Conservation (phyloP, 2,888 invertebrate species). For the Eupelmus urozonus region DNA sequence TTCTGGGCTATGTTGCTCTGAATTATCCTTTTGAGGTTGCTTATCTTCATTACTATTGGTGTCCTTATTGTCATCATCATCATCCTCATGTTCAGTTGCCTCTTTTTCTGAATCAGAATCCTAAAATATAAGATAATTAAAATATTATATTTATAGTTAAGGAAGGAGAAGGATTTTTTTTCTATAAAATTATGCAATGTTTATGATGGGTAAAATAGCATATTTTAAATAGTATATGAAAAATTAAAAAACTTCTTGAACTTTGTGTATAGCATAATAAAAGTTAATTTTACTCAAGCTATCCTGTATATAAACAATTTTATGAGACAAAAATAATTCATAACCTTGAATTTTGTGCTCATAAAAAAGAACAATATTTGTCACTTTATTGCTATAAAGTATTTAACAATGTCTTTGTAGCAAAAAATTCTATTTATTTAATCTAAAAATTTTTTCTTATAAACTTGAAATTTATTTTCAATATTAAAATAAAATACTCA, state of each 20-base stretch:
- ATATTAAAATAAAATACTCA: constrained; percentile 71
- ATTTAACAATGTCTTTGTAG: constrained; percentile 4
- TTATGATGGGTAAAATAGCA: too few relatives aligned
- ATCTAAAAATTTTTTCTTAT: constrained; percentile 3
- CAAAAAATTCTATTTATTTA: too few relatives aligned
- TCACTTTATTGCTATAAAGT: not conserved
- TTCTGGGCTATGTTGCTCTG: constrained; percentile 68
- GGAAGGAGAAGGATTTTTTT: too few relatives aligned
- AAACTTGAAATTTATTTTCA: not conserved
- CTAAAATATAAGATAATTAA: constrained; percentile 64
- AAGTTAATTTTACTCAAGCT: too few relatives aligned
- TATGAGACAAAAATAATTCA: too few relatives aligned
- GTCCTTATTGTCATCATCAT: constrained; percentile 64
- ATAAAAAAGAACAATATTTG: not conserved
- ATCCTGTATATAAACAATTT: too few relatives aligned
- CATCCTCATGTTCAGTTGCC: constrained; percentile 70
- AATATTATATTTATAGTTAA: too few relatives aligned
- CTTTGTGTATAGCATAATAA: too few relatives aligned
- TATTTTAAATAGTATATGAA: too few relatives aligned
- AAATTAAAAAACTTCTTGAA: too few relatives aligned
- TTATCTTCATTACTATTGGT: constrained; percentile 45
- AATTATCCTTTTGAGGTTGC: constrained; percentile 28
- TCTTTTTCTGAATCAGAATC: constrained; percentile 78
- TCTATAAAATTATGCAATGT: too few relatives aligned
- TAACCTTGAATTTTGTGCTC: not conserved